These are phyloP conservation scores for Leptopilina syphax DNA, from an alignment of 2,888 invertebrate genomes.

Conservation along the genomic window DNA sequence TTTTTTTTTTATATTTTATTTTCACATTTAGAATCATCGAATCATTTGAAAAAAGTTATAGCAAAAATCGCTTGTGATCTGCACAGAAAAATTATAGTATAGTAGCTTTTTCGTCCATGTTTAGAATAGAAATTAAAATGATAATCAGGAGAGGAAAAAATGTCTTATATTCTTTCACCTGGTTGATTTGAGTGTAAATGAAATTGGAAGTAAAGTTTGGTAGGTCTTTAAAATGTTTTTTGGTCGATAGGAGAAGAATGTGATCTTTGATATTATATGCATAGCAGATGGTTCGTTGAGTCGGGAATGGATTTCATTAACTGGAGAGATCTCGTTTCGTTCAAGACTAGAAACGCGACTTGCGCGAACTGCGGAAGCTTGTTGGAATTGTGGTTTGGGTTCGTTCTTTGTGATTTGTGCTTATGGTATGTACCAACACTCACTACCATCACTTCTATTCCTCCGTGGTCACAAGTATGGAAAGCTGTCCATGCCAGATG, in stretches of 20 bases:
- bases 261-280: constrained; percentile 54
- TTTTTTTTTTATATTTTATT: neutral
- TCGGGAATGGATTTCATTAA: constrained; percentile 65
- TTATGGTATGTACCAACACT: constrained; percentile 33
- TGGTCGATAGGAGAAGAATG: neutral
- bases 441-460: constrained; percentile 48
- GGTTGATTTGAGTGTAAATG: neutral
- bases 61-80: too few species aligned
- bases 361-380: constrained; percentile 48
- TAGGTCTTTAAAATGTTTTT: constrained; percentile 10
- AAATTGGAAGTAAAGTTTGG: neutral
- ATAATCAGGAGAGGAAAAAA: too few species aligned
- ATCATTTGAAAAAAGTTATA: too few species aligned
- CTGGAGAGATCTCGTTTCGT: constrained; percentile 61
- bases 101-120: too few species aligned
- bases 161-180: too few species aligned
- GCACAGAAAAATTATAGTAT: too few species aligned
- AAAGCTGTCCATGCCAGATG: constrained; percentile 71
- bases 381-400: constrained; percentile 26
- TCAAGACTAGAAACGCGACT: constrained; percentile 50
- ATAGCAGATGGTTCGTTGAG: constrained; percentile 49
- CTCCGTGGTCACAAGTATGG: constrained; percentile 52
- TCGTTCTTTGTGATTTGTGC: constrained; percentile 49
- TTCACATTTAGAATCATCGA: neutral
- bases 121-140: too few species aligned